Base-by-base conservation (phyloP, 2,797 vertebrate species). In the Phoxinus dragarum region DNA sequence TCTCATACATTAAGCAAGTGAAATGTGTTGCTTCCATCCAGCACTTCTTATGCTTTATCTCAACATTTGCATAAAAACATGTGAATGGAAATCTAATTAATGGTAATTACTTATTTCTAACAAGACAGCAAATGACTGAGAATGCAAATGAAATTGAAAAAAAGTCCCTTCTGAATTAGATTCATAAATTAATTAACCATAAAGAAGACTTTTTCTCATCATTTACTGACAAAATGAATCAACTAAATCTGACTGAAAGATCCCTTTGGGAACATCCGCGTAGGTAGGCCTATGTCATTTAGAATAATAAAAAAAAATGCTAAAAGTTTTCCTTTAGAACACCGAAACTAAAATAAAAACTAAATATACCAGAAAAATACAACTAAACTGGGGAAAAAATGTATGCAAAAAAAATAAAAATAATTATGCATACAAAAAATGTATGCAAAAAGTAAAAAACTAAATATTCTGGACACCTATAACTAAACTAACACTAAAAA, bases 51-150 rank as follows among this genome's bases (percentile, higher is more conserved):
- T 19, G 27, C 44, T 3, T 27, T 49, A 47, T 19, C 4, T 16
- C 47, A 8, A 11, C 72, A 74, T 74, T 74, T 74, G 44, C 44
- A 74, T 74, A 74, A 74, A 74, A 74, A 49, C 27, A 34, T 34
- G 17, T 52, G 17, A 74, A 52, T 52, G n/a, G 8, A 74, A 74
- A 74, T 49, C 14, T 19, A 17, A 9, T 21, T 11, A 74, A 34
- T 73, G 71, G n/a, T 34, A 34, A 74, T 74, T 5, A 49, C 17
- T 49, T 49, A 19, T 73, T 49, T 31, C n/a, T 47, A 44, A 40
- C 69, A 47, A 72, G 69, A 72, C 69, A 17, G n/a, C 44, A 74
- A 52, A 74, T 49, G 27, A 71, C 10, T 3, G 38, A 52, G 31
- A 67, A 36, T 66, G 14, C 14, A 64, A 73, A 73, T 73, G n/a